phyloP scores from a whole-genome alignment of 2,113 vertebrate genomes.

The Trochalopteron elliotii region DNA sequence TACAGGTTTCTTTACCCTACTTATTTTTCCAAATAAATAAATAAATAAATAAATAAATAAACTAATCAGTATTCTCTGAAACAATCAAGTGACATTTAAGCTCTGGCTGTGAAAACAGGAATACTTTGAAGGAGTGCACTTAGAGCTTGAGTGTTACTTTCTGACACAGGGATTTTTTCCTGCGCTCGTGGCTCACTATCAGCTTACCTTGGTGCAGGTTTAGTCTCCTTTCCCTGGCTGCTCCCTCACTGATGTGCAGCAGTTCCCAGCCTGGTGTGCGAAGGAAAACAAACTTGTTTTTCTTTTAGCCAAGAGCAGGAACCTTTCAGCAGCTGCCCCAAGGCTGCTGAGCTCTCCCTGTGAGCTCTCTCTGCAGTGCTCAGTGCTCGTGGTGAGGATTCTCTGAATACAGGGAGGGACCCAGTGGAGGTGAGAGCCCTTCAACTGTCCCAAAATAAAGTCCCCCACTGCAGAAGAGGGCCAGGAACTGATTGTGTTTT shows the following conservation, averaged over 20 bases:
- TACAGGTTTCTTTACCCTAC: neutral
- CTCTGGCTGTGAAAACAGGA: neutral
- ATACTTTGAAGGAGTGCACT: rapidly evolving
- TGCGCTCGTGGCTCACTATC: rapidly evolving
- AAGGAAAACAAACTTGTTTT: neutral
- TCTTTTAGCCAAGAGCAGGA: neutral
- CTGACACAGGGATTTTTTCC: neutral
- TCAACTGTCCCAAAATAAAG: neutral
- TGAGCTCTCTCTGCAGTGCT: neutral
- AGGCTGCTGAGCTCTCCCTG: neutral
- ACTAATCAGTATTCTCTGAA: neutral
- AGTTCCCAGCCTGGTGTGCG: rapidly evolving
- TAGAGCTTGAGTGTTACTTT: neutral
- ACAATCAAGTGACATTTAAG: neutral
- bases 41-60: neutral
- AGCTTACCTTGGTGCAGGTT: neutral
- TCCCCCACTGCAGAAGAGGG: neutral
- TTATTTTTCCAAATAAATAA: neutral
- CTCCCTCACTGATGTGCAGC: neutral
- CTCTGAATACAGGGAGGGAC: neutral
- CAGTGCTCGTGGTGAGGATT: rapidly evolving
- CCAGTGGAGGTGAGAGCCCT: neutral
- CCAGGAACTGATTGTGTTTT: neutral
- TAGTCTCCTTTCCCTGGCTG: neutral
- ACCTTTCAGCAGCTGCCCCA: neutral